Evolutionary conservation across 2,888 invertebrate genomes (phyloP), one percentile per base, ranked within the genome.

Genomic region (Cosmorhoe ocellata): DNA sequence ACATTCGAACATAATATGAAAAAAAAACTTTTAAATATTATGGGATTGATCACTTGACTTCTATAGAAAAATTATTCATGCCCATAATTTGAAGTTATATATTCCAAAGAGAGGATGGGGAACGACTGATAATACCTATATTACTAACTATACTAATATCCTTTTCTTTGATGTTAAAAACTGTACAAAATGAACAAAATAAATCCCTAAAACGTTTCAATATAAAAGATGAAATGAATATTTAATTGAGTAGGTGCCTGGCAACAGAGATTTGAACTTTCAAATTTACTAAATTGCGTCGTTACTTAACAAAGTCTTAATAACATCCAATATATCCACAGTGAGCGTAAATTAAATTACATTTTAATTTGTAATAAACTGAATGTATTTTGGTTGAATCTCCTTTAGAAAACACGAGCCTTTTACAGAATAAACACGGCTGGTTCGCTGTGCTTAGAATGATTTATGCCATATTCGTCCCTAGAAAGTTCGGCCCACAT

Each of bases 351-450:
- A 67, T 71, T 74, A 62, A 67, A 74, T 72, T 72, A 68, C 51
- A 58, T 62, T 67, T 67, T 69, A 77, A 78, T 74, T 69, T 72
- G 71, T 73, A 70, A 66, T 76, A 76, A 74, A 73, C 69, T 59
- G 51, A 59, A 66, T 61, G 64, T 72, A 68, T 74, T 73, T 71
- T 65, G 64, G 60, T 72, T 68, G 52, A 67, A 70, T 71, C 68
- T 64, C 61, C 58, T 66, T 64, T 62, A 56, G 55, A 61, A 71
- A 73, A 73, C 66, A 74, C 8, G 26, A 63, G 59, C 64, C 60
- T 59, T 47, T 50, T 56, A 41, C 48, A 46, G 34, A 48, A 39
- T 45, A 59, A 64, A 69, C 64, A 63, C 46, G 36, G 54, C 40
- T 36, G 26, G 49, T 37, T 46, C 22, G 43, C 45, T 40, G 52